phyloP scores from a whole-genome alignment of 2,113 vertebrate genomes.

The Peucedramus taeniatus region DNA sequence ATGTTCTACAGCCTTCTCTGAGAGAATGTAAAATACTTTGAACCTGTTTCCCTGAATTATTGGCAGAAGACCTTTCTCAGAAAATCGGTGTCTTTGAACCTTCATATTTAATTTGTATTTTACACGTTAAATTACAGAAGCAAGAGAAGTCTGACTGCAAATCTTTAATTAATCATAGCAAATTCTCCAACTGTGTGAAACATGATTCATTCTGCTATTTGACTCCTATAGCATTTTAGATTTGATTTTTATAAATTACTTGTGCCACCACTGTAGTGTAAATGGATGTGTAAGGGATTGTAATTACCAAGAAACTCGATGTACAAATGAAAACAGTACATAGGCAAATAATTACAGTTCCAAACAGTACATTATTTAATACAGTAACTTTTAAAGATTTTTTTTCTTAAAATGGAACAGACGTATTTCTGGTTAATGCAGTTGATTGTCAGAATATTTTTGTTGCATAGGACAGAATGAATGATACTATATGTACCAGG shows the following conservation, averaged over 20 bases:
- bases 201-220: background rate
- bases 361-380: background rate
- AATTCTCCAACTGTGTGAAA: background rate
- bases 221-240: background rate
- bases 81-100: slow-evolving; percentile 1
- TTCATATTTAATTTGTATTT: slow-evolving; percentile 11
- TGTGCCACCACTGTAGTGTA: background rate
- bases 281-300: background rate
- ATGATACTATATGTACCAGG: background rate
- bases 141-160: background rate
- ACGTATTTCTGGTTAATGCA: background rate
- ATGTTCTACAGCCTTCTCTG: background rate
- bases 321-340: background rate
- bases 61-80: background rate
- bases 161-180: slow-evolving; percentile 32
- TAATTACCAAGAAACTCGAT: background rate
- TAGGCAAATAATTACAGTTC: background rate
- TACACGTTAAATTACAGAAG: background rate
- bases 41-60: background rate
- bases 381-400: background rate
- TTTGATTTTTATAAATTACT: slow-evolving; percentile 25
- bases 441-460: background rate
- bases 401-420: background rate
- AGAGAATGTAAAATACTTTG: background rate
- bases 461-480: background rate